Base-by-base conservation (phyloP, 2,888 invertebrate genomes). In the Seira ritae region DNA sequence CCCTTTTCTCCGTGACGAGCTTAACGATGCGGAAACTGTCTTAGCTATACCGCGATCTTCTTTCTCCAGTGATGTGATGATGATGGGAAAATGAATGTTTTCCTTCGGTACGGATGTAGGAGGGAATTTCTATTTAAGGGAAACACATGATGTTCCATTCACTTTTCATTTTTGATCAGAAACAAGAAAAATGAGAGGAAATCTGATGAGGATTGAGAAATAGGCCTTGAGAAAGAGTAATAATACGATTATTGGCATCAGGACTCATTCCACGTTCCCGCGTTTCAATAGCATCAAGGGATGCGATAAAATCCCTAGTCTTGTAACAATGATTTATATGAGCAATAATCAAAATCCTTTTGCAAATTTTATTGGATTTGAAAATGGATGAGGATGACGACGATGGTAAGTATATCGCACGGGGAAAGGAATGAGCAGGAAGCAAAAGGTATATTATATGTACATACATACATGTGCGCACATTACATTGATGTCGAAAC, bases 11-110 rank as follows among this genome's bases (percentile, higher is more conserved):
- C 4, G n/a, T n/a, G 62, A 22, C 19, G 67, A 60, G 72, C 55
- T 73, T 80, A 80, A 80, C 80, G 80, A 80, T 73, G 80, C 73
- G 80, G 80, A 80, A 80, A 80, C 80, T 80, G 78, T 73, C 80
- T 80, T 68, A 80, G 73, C 73, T 80, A 31, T 31, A 80, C 73
- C 72, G 62, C 62, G 55, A 24, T 60, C 68, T 78, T 60, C 70
- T 78, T 78, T n/a, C n/a, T n/a, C n/a, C n/a, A n/a, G n/a, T n/a
- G n/a, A n/a, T n/a, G n/a, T n/a, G n/a, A n/a, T 78, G 78, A 78
- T 71, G 78, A 78, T 78, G 78, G 42, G 78, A 66, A 66, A 78
- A 78, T 78, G 78, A 23, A 8, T 71, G 15, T 71, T 42, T 17
- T 19, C 8, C n/a, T n/a, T 62, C 4, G 62, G 62, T 8, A n/a